Base-by-base conservation (phyloP, 2,888 invertebrate genomes). In the Agrochola lychnidis region DNA sequence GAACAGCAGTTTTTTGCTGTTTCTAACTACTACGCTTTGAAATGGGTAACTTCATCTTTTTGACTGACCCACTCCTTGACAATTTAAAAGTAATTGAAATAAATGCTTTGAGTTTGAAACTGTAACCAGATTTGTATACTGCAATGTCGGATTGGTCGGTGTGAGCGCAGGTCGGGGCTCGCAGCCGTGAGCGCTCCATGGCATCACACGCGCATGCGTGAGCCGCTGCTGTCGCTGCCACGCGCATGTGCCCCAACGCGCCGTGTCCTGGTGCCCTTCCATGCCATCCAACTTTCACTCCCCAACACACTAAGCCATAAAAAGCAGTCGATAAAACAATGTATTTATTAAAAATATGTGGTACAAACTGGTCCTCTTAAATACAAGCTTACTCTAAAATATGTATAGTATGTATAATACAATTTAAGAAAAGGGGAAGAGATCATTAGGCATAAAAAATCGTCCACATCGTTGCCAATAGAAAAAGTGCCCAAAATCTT, bases 211-310 rank as follows among this genome's bases (percentile, higher is more conserved):
- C 95, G 95, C 95, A 94, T 91, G 94, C 94, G 94, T 89, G 76
- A 75, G 81, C 14, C 72, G 73, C 81, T 85, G 82, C 81, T 84
- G 84, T 73, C 85, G 72, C 85, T 87, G 86, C 81, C 85, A 86
- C 90, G 92, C 93, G 85, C 57, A 40, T 87, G 92, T 91, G 90
- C 92, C 92, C 91, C 87, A 88, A 87, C 73, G 87, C 86, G 84
- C 66, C 87, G 91, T 95, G 96, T 91, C 96, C 96, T 91, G 94
- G 94, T 96, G 96, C 96, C 96, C 96, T 96, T 95, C 93, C 93
- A 90, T 91, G 89, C 88, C 89, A 91, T 88, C 90, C 91, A 93
- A 96, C 96, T 96, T 96, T 96, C 96, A 95, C 96, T 95, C 92
- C 93, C 86, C 87, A 88, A 90, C 88, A 88, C 85, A 85, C 82